Conservation (phyloP, 2,113 vertebrate species). For the Pheucticus melanocephalus region DNA sequence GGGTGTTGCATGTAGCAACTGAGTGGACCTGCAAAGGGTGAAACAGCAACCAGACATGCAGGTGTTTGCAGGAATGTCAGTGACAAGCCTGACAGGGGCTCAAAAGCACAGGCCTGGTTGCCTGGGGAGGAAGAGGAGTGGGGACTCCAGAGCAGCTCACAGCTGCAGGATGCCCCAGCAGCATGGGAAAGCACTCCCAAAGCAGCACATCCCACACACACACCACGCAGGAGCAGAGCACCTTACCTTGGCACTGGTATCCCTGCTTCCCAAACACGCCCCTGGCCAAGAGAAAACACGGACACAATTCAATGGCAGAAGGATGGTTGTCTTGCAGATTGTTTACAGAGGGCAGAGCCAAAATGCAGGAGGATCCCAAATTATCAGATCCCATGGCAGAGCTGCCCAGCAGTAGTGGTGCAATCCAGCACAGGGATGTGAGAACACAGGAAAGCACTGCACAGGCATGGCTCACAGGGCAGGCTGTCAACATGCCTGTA, state of each 20-base stretch:
- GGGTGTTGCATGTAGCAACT: background rate
- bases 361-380: background rate
- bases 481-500: background rate
- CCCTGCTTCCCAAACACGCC: conserved; percentile 97
- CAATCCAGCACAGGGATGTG: background rate
- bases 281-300: conserved; percentile 75
- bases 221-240: accelerated
- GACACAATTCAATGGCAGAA: background rate
- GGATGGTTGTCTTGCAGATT: background rate
- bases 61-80: background rate
- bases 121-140: background rate
- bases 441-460: background rate
- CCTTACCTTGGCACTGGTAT: conserved; percentile 96
- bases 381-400: background rate
- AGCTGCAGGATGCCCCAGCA: background rate
- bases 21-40: background rate
- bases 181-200: background rate
- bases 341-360: background rate
- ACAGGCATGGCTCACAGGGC: background rate
- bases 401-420: background rate
- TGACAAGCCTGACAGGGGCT: background rate
- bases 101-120: background rate
- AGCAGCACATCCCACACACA: background rate
- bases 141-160: background rate
- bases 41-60: accelerated